Evolutionary conservation across 2,797 vertebrate species (phyloP).

Genomic region (Gorsachius magnificus): DNA sequence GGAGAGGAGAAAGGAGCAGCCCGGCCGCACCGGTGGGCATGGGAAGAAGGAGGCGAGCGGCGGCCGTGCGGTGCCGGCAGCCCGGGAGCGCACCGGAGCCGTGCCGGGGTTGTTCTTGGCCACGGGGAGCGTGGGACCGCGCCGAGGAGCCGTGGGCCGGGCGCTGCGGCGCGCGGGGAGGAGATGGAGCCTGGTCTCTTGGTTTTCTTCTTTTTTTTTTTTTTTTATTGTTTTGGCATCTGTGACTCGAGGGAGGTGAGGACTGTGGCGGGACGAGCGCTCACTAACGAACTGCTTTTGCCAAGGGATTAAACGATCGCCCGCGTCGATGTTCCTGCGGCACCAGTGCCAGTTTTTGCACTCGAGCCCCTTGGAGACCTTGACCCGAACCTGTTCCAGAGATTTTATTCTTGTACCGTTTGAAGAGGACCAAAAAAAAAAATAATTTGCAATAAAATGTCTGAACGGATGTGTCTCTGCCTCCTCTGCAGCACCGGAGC

Average conservation of each 20-base stretch:
- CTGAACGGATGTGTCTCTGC: background rate
- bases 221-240: background rate
- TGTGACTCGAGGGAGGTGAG: background rate
- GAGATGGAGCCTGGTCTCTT: background rate
- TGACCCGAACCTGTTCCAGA: background rate
- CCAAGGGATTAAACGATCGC: rapidly evolving
- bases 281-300: background rate
- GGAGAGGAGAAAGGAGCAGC: background rate
- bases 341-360: background rate
- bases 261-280: background rate
- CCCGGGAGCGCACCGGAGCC: background rate
- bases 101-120: background rate
- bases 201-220: too few species aligned
- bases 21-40: background rate
- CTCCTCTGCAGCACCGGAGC: background rate
- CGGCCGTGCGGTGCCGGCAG: background rate
- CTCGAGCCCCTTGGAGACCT: background rate
- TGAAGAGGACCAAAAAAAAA: background rate
- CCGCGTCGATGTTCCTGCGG: background rate
- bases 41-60: background rate
- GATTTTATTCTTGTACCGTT: slow-evolving; percentile 56
- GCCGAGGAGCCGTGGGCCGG: background rate
- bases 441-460: slow-evolving; percentile 67
- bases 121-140: background rate
- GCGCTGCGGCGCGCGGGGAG: background rate